These are phyloP conservation scores for Eurytoma adleriae DNA, from an alignment of 2,888 invertebrate genomes.

Conservation along the genomic window DNA sequence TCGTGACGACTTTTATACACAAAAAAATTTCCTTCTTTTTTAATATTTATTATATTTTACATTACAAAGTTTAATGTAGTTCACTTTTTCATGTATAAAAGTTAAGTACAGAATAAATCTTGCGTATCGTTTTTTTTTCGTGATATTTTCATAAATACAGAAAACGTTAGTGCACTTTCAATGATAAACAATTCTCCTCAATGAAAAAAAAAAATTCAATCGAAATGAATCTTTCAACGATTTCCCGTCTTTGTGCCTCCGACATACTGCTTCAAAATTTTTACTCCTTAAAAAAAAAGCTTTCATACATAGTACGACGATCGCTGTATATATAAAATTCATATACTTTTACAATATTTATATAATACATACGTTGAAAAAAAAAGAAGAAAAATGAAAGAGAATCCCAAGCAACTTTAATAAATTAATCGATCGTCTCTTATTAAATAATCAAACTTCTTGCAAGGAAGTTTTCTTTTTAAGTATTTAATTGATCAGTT, in stretches of 20 bases:
- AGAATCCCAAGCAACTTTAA: conserved; percentile 33
- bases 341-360: conserved; percentile 43
- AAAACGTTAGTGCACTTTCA: conserved; percentile 29
- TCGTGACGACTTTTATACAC: conserved; percentile 50
- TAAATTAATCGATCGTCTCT: conserved; percentile 36
- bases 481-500: conserved; percentile 22
- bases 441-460: conserved; percentile 22
- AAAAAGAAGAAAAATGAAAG: conserved; percentile 33
- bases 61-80: conserved; percentile 34
- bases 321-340: conserved; percentile 30
- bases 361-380: conserved; percentile 39
- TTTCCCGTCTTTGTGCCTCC: conserved; percentile 48
- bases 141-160: conserved; percentile 48
- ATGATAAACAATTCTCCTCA: conserved; percentile 33
- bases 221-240: conserved; percentile 29
- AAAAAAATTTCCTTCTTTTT: conserved; percentile 25
- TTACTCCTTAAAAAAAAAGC: conserved; percentile 29
- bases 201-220: conserved; percentile 26
- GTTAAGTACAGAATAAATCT: conserved; percentile 52
- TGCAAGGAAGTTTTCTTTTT: conserved; percentile 12
- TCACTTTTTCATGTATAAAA: conserved; percentile 51
- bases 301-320: conserved; percentile 43
- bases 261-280: conserved; percentile 41
- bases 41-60: conserved; percentile 45
- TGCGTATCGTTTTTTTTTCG: conserved; percentile 31